A percentile compares a stretch with the other conserved stretches of the same genome.
phyloP scores from a whole-genome alignment of 2,113 vertebrate genomes.

The Aphyosemion australe region DNA sequence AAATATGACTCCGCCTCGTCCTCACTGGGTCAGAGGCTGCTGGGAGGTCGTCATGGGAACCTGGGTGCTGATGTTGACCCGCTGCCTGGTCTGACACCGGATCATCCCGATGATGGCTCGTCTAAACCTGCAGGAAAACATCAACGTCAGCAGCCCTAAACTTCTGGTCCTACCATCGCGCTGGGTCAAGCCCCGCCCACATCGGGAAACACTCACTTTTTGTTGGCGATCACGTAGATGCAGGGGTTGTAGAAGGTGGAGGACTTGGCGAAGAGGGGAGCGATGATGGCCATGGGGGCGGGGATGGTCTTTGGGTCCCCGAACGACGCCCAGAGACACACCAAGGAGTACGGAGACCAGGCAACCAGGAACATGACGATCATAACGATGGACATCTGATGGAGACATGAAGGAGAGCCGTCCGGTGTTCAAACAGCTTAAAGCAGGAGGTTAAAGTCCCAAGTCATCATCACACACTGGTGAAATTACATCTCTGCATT shows the following conservation, averaged over 20 bases:
- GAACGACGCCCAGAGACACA: constrained; percentile 97
- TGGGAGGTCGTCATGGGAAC: constrained; percentile 85
- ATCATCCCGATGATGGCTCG: constrained; percentile 90
- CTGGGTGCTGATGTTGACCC: constrained; percentile 82
- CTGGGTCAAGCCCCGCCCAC: too few relatives aligned
- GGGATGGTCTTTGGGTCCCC: constrained; percentile 90
- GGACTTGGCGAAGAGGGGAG: constrained; percentile 97
- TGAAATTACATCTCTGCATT: too few relatives aligned
- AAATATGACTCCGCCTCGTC: not conserved
- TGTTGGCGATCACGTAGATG: constrained; percentile 95
- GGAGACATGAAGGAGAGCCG: too few relatives aligned
- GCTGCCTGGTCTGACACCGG: constrained; percentile 86
- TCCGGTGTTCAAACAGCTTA: too few relatives aligned
- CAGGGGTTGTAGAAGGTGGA: constrained; percentile 99
- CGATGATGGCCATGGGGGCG: constrained; percentile 91
- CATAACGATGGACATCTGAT: constrained; percentile 97
- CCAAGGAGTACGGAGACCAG: constrained; percentile 95
- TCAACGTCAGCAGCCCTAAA: too few relatives aligned
- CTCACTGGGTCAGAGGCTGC: constrained; percentile 70
- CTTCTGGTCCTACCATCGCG: too few relatives aligned
- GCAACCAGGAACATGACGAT: constrained; percentile 95
- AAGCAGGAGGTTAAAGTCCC: too few relatives aligned
- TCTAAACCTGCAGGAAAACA: constrained; percentile 84
- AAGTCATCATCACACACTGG: too few relatives aligned
- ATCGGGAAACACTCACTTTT: constrained; percentile 83